Evolutionary conservation across 2,797 vertebrate species (phyloP), one percentile per base, ranked within the genome.

Genomic region (Limosa lapponica): DNA sequence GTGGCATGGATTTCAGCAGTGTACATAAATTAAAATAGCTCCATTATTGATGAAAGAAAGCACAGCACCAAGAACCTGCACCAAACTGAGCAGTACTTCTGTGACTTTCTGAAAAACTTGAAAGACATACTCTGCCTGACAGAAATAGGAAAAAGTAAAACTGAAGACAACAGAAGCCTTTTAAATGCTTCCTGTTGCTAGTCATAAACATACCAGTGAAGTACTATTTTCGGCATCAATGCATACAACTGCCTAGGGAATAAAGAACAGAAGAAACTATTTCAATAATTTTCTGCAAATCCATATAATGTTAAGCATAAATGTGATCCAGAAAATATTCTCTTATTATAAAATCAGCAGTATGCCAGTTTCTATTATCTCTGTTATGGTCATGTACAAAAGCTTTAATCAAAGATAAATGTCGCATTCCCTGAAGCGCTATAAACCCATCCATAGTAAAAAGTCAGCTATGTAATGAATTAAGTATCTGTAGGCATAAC

Each of bases 401-500:
- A 66, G 69, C n/a, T 92, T 89, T 93, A 95, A 83, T 89, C 77
- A 89, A 77, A 28, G 39, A 70, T 66, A 80, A 88, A 88, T 77
- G 49, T 37, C 37, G 80, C 12, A 58, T 83, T 90, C 69, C 72
- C 80, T 86, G 39, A 90, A 86, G 43, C 6, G 11, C 37, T 54
- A 39, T 62, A 80, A 92, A 92, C 10, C 16, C 51, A 70, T 34
- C 10, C 12, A 28, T 20, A 70, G 8, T 37, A 80, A 70, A 87
- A 87, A 90, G 55, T 61, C 62, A 80, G 5, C 14, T 85, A 18
- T 70, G 62, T 39, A 58, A 70, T 6, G 2, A 77, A 73, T 46
- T 44, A 77, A 59, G 30, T 46, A 88, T 30, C 34, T 54, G 34
- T 39, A 73, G 77, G 64, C 48, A 77, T 58, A 73, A 43, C 46